Evolutionary conservation across 1,140 invertebrate genomes (phyloP), one percentile per base, ranked within the genome.

Genomic region (Saccostrea echinata): DNA sequence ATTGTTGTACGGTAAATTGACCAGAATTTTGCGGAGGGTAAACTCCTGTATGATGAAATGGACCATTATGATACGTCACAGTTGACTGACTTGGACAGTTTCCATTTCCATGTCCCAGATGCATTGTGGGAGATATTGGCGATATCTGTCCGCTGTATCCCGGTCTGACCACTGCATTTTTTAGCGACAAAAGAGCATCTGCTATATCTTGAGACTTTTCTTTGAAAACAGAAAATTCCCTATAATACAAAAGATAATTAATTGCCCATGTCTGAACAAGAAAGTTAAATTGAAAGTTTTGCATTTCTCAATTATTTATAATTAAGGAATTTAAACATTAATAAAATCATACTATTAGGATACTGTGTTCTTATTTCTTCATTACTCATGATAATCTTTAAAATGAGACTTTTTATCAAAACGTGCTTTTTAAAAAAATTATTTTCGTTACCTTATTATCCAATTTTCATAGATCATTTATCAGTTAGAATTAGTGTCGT

Each of bases 81-180:
- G 94, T 90, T 64, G 90, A 90, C 13, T 87, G 71, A 30, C 90
- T 61, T 1, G 89, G 84, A 81, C 9, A 94, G 68, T 89, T 89
- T 43, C n/a, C 55, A 35, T 87, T 91, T 84, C 87, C 89, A 68
- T 84, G 88, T 84, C 64, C 86, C 87, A 92, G 68, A 88, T 90
- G 90, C 89, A 90, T 90, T 24, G 88, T 88, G 21, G 92, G 92
- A 55, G 92, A 92, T 18, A 92, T 85, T 1, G 91, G 92, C 6
- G 94, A 92, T 57, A 94, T 87, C 27, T 89, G 91, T 4, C 92
- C 91, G 6, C 88, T 84, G 57, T 82, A 87, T 43, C 89, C 94
- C 12, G 97, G 97, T 95, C 98, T 97, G 16, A 98, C 97, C 16
- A 98, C 97, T 0, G 97, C 97, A 93, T 98, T 97, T 94, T 98